Evolutionary conservation across 2,113 vertebrate genomes (phyloP).

Genomic region (Motacilla alba): DNA sequence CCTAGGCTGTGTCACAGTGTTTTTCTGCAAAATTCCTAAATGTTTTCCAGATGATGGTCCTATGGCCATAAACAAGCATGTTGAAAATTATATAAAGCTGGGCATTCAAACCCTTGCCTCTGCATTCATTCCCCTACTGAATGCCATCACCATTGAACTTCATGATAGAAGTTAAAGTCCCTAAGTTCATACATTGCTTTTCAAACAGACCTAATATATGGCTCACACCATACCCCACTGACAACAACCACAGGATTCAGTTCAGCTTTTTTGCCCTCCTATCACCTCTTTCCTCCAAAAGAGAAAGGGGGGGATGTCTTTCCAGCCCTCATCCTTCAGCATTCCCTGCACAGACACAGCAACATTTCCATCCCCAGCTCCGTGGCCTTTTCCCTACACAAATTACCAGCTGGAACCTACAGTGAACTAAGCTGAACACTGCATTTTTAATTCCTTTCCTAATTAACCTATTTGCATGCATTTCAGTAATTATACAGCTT

Average conservation of each 20-base stretch:
- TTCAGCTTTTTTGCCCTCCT: background rate
- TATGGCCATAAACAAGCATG: background rate
- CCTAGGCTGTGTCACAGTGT: background rate
- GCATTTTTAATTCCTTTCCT: slow-evolving; percentile 1
- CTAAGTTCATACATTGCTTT: background rate
- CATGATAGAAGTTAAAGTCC: background rate
- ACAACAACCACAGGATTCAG: background rate
- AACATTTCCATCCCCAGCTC: background rate
- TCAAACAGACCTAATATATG: background rate
- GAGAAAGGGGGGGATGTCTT: background rate
- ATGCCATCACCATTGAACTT: background rate
- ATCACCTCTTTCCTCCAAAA: background rate
- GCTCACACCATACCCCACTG: background rate
- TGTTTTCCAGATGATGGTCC: background rate
- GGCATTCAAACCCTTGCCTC: background rate
- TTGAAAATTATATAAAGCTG: background rate
- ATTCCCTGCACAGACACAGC: background rate
- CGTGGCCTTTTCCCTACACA: background rate
- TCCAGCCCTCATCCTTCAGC: background rate
- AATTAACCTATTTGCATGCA: slow-evolving; percentile 40
- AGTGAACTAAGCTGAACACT: background rate
- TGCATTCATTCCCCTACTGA: background rate
- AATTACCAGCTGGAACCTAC: background rate
- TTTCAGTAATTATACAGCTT: slow-evolving; percentile 5
- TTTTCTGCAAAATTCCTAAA: background rate